Percentiles rank a stretch among this genome's conserved stretches.
phyloP scores from a whole-genome alignment of 1,140 invertebrate genomes.

The Caenorhabditis remanei region DNA sequence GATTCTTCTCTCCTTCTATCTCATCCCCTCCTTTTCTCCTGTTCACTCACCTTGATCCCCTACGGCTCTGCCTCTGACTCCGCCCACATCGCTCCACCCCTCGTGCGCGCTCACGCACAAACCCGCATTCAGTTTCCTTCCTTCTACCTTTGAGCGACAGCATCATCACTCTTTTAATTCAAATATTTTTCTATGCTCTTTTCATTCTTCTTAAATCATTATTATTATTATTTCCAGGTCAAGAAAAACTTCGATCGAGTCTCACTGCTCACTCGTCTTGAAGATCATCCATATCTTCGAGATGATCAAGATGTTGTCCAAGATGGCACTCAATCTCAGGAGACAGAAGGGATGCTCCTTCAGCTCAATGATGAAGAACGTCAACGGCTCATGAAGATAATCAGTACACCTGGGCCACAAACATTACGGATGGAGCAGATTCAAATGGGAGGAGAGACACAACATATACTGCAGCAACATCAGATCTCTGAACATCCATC shows the following conservation, averaged over 20 bases:
- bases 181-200: not conserved
- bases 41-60: slow-evolving; percentile 30
- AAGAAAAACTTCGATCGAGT: slow-evolving; percentile 38
- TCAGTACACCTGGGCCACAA: slow-evolving; percentile 36
- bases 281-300: slow-evolving; percentile 45
- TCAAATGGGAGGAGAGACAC: not conserved
- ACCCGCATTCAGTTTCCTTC: slow-evolving; percentile 1
- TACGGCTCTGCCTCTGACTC: slow-evolving; percentile 29
- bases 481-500: not conserved
- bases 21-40: not conserved
- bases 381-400: slow-evolving; percentile 15
- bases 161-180: not conserved
- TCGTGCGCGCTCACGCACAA: slow-evolving; percentile 35
- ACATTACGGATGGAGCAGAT: slow-evolving; percentile 3
- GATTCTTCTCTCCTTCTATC: not conserved
- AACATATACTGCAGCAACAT: slow-evolving; percentile 25
- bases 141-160: not conserved
- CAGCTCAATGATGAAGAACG: slow-evolving; percentile 45
- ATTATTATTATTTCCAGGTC: not conserved
- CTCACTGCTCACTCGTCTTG: slow-evolving; percentile 19
- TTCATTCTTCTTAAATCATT: not conserved
- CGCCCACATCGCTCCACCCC: slow-evolving; percentile 35
- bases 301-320: slow-evolving; percentile 39
- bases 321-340: not conserved
- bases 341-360: not conserved